These are phyloP conservation scores for Acanthurus leucopareius DNA, from an alignment of 2,797 vertebrate genomes.

Conservation along the genomic window DNA sequence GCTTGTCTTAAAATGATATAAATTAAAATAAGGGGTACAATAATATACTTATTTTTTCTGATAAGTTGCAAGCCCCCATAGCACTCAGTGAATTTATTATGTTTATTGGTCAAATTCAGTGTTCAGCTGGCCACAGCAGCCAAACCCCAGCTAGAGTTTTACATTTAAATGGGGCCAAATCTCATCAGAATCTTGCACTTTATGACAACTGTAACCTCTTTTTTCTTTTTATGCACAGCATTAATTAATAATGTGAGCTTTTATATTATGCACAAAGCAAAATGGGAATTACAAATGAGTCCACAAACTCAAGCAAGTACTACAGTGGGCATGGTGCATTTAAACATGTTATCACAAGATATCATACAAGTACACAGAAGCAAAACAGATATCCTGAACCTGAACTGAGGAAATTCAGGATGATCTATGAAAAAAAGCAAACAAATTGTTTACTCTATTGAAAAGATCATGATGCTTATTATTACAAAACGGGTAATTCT, in stretches of 20 bases:
- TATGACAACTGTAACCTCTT: constrained; percentile 64
- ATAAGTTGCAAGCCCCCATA: neutral
- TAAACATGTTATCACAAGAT: constrained; percentile 49
- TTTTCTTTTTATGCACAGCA: constrained; percentile 71
- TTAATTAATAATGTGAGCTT: constrained; percentile 75
- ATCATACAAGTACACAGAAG: constrained; percentile 50
- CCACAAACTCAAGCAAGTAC: constrained; percentile 53
- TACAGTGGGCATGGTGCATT: constrained; percentile 34
- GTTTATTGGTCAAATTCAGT: constrained; percentile 40
- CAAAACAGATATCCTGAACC: constrained; percentile 27
- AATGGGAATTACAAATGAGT: constrained; percentile 75
- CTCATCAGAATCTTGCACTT: constrained; percentile 55
- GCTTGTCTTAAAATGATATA: neutral
- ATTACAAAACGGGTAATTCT: constrained; percentile 53
- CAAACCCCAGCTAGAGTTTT: constrained; percentile 31
- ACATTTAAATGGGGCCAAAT: constrained; percentile 58
- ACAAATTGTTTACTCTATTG: constrained; percentile 43
- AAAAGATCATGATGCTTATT: constrained; percentile 40
- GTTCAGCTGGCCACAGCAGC: constrained; percentile 25
- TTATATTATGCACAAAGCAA: constrained; percentile 79
- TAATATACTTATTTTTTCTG: constrained; percentile 5
- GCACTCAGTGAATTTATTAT: constrained; percentile 15
- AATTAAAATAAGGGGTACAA: constrained; percentile 21
- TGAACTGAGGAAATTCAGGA: constrained; percentile 14
- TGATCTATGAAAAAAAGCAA: constrained; percentile 26